A percentile compares a stretch with the other conserved stretches of the same genome.
Conservation (phyloP, 2,888 invertebrate species). For the Kryphioiulus occultus region DNA sequence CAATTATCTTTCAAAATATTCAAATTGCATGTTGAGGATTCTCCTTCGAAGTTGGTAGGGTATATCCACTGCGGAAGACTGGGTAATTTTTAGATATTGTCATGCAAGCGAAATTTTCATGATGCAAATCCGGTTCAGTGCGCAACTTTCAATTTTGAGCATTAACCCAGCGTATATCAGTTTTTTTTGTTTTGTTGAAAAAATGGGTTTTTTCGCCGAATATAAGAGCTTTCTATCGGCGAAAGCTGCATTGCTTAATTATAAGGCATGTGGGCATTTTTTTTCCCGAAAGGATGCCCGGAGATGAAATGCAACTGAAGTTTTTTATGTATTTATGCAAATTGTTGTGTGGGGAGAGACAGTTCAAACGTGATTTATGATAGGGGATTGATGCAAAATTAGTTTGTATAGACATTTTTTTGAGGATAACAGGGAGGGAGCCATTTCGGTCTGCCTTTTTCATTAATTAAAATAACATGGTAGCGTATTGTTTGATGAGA, state of each 20-base stretch:
- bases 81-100: not conserved
- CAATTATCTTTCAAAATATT: not conserved
- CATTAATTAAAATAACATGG: not conserved
- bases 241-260: not conserved
- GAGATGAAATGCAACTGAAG: not conserved
- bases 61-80: not conserved
- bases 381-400: constrained; percentile 8
- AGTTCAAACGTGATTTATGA: not conserved
- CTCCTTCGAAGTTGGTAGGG: no score
- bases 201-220: not conserved
- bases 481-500: not conserved
- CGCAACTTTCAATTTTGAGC: not conserved
- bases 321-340: constrained; percentile 2
- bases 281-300: not conserved
- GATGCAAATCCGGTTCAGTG: not conserved
- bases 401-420: not conserved
- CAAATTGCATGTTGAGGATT: not conserved
- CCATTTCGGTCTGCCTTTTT: not conserved
- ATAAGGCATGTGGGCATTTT: not conserved
- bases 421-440: not conserved
- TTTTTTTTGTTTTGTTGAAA: not conserved
- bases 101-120: not conserved
- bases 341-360: not conserved
- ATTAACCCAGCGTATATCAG: not conserved
- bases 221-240: not conserved